Percentiles rank a stretch among this genome's conserved stretches.
Conservation (phyloP, 2,888 invertebrate genomes). For the Limnephilus auricula region DNA sequence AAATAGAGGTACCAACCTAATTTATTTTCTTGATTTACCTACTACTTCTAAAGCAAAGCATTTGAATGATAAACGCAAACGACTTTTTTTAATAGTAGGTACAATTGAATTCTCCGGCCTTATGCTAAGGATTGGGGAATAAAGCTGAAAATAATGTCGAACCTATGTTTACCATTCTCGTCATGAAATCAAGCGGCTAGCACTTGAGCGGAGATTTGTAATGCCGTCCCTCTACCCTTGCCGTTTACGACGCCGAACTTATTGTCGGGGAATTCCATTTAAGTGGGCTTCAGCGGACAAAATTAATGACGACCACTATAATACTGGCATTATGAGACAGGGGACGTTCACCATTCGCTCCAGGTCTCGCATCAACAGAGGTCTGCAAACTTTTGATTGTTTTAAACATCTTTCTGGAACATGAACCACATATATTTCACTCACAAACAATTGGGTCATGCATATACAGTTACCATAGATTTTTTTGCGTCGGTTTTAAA, state of each 20-base stretch:
- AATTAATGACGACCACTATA: slow-evolving; percentile 59
- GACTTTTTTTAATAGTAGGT: background rate
- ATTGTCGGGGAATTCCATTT: slow-evolving; percentile 51
- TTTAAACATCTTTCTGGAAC: background rate
- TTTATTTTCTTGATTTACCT: no score
- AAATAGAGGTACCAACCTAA: no score
- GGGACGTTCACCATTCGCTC: background rate
- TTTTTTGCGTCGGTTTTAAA: no score
- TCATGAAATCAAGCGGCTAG: slow-evolving; percentile 7
- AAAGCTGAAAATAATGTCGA: background rate
- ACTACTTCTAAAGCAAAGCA: background rate
- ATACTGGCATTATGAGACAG: slow-evolving; percentile 32
- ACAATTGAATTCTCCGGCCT: background rate
- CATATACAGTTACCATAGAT: background rate
- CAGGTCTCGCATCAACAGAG: background rate
- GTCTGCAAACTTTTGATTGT: background rate
- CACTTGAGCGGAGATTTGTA: background rate
- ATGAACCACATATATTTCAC: background rate
- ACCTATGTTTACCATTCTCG: slow-evolving; percentile 3
- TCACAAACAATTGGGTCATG: background rate
- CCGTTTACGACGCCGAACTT: background rate
- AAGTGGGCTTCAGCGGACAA: slow-evolving; percentile 53
- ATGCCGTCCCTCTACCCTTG: background rate
- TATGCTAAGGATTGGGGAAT: background rate
- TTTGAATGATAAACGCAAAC: background rate